These are phyloP conservation scores for Crossocerus cetratus DNA, from an alignment of 2,888 invertebrate species.

Conservation along the genomic window DNA sequence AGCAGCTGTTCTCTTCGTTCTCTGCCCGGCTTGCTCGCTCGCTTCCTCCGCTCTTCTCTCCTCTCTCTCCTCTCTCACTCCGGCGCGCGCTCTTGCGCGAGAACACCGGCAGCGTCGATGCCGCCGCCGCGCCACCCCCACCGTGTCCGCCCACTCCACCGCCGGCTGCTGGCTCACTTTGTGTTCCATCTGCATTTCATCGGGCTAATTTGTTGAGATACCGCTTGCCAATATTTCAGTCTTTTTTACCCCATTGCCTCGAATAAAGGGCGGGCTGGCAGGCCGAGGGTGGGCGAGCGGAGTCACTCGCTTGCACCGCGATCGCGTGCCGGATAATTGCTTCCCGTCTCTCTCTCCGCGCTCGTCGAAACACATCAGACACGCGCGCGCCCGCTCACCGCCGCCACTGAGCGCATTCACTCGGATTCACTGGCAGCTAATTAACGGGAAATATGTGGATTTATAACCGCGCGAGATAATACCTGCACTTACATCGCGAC, in stretches of 20 bases:
- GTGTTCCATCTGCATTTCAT: conserved; percentile 74
- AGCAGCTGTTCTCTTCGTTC: too few relatives aligned
- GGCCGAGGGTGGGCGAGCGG: too few relatives aligned
- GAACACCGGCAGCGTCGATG: conserved; percentile 12
- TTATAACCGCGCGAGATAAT: conserved; percentile 40
- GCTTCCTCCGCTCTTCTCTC: conserved; percentile 51
- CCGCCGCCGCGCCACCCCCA: conserved; percentile 24
- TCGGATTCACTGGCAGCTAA: conserved; percentile 36
- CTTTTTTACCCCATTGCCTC: conserved; percentile 71
- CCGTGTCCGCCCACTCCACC: conserved; percentile 52
- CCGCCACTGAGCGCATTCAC: conserved; percentile 28
- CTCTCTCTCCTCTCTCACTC: too few relatives aligned
- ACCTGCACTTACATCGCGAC: background rate
- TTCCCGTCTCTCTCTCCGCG: conserved; percentile 63
- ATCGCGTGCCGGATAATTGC: conserved; percentile 73
- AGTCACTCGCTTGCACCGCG: conserved; percentile 51
- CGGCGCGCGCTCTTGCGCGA: conserved; percentile 32
- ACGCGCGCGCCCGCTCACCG: conserved; percentile 46
- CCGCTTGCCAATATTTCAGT: conserved; percentile 77
- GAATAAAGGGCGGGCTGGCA: conserved; percentile 59
- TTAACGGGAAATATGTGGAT: conserved; percentile 47
- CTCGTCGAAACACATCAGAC: conserved; percentile 50
- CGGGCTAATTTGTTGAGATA: conserved; percentile 77
- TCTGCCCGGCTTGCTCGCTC: too few relatives aligned
- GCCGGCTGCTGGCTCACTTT: conserved; percentile 48